phyloP scores from a whole-genome alignment of 1,140 invertebrate genomes.

The Leguminivora glycinivorella region DNA sequence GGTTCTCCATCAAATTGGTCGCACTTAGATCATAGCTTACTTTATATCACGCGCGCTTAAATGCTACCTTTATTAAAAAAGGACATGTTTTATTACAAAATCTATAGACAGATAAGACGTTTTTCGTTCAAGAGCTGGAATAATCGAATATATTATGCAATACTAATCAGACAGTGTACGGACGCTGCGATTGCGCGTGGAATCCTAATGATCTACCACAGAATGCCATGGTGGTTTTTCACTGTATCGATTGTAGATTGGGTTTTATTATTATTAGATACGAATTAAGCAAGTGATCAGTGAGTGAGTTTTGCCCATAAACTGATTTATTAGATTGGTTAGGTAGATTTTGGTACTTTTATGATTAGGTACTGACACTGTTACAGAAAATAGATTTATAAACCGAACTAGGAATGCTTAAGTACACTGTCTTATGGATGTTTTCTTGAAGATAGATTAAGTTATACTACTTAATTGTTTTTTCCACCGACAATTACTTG shows the following conservation, averaged over 20 bases:
- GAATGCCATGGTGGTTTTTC: background rate
- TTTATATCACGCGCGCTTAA: slow-evolving; percentile 19
- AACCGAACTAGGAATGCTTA: too few relatives aligned
- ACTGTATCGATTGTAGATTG: background rate
- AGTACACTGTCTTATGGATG: too few relatives aligned
- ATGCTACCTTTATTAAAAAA: background rate
- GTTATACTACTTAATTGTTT: too few relatives aligned
- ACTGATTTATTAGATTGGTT: background rate
- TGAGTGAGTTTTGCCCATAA: background rate
- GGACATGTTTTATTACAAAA: background rate
- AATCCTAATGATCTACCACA: slow-evolving; percentile 8
- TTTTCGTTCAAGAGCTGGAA: background rate
- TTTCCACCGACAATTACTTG: too few relatives aligned
- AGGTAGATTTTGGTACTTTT: background rate
- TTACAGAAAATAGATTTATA: too few relatives aligned
- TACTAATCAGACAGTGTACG: slow-evolving; percentile 25
- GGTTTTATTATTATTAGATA: background rate
- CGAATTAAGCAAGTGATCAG: background rate
- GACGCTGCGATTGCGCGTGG: background rate
- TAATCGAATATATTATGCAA: slow-evolving; percentile 26
- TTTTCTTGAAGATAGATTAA: too few relatives aligned
- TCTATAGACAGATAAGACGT: background rate
- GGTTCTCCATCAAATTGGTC: background rate
- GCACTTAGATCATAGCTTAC: slow-evolving; percentile 27
- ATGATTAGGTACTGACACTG: too few relatives aligned